These are phyloP conservation scores for Cybosia mesomella DNA, from an alignment of 2,888 invertebrate species.

Conservation along the genomic window DNA sequence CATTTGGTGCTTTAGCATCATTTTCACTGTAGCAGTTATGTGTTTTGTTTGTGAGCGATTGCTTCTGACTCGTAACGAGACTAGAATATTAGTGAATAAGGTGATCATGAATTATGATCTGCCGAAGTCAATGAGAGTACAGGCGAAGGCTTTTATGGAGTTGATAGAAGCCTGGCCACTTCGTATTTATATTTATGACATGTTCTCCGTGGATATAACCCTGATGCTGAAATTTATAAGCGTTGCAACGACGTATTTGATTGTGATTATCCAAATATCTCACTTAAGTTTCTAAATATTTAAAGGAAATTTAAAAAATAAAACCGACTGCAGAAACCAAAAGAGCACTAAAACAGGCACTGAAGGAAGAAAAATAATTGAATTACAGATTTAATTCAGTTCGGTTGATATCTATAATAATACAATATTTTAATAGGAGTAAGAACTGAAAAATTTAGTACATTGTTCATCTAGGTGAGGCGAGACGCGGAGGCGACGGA, in stretches of 20 bases:
- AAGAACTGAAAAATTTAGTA: too few relatives aligned
- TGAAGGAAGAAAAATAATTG: too few relatives aligned
- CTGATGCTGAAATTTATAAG: conserved; percentile 75
- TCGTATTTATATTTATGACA: conserved; percentile 64
- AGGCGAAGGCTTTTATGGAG: conserved; percentile 74
- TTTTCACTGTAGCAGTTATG: conserved; percentile 60
- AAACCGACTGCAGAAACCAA: too few relatives aligned
- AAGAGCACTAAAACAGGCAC: too few relatives aligned
- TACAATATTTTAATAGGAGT: too few relatives aligned
- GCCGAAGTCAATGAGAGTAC: conserved; percentile 64
- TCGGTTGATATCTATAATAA: too few relatives aligned
- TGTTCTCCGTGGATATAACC: conserved; percentile 73
- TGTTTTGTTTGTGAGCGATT: conserved; percentile 65
- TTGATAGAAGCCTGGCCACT: conserved; percentile 72
- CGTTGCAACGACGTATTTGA: conserved; percentile 74
- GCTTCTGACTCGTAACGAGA: conserved; percentile 58
- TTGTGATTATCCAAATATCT: conserved; percentile 74
- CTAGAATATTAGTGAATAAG: conserved; percentile 68
- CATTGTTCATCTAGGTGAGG: too few relatives aligned
- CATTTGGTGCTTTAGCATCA: conserved; percentile 62
- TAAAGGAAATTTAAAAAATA: too few relatives aligned
- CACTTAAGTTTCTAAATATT: conserved; percentile 60
- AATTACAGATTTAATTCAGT: too few relatives aligned
- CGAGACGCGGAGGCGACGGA: too few relatives aligned
- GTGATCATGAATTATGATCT: conserved; percentile 72